Conservation (phyloP, 2,797 vertebrate genomes). For the Acanthurus lineatus region DNA sequence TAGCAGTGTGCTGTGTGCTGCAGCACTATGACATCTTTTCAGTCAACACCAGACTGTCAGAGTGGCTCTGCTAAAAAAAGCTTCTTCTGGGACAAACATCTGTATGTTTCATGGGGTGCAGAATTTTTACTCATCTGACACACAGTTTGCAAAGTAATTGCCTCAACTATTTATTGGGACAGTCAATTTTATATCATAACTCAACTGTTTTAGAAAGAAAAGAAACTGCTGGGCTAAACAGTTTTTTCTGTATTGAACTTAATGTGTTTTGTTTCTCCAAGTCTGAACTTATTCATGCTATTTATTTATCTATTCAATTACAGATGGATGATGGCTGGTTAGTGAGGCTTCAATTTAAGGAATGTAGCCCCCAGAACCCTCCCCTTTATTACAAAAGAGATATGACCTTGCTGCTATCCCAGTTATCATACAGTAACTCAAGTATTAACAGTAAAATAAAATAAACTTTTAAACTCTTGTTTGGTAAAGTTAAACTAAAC, state of each 20-base stretch:
- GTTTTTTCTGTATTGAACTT: not conserved
- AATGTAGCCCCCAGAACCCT: not conserved
- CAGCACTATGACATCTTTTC: conserved; percentile 8
- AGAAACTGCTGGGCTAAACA: not conserved
- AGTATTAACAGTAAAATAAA: not conserved
- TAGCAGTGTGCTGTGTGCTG: not conserved
- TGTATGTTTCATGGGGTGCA: not conserved
- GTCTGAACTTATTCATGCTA: not conserved
- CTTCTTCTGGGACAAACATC: not conserved
- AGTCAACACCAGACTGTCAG: too few relatives aligned
- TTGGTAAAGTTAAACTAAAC: not conserved
- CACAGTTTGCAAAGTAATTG: not conserved
- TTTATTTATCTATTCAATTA: too few relatives aligned
- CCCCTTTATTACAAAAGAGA: too few relatives aligned
- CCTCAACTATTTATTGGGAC: not conserved
- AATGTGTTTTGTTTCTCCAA: not conserved
- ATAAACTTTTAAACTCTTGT: too few relatives aligned
- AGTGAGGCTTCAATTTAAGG: not conserved
- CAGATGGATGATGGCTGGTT: not conserved
- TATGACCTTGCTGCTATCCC: not conserved
- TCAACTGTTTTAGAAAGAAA: not conserved
- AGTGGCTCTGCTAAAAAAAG: not conserved
- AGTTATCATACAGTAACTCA: not conserved
- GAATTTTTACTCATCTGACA: not conserved
- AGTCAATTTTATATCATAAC: too few relatives aligned